A percentile compares a stretch with the other conserved stretches of the same genome.
These are phyloP conservation scores for Drosophila rhopaloa DNA, from an alignment of 1,140 invertebrate genomes.

Conservation along the genomic window DNA sequence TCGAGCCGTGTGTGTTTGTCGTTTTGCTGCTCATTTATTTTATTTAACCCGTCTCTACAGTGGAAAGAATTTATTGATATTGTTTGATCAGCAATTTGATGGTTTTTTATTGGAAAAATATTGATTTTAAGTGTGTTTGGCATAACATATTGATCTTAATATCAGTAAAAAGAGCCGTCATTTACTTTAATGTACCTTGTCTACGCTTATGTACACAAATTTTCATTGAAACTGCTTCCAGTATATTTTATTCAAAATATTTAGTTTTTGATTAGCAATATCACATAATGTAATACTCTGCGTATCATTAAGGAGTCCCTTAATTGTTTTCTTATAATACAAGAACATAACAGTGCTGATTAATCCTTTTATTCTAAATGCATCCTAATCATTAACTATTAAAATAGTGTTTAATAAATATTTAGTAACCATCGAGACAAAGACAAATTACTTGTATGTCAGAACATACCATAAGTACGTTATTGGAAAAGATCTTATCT, in stretches of 20 bases:
- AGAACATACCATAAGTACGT: no score
- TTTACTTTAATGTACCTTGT: background rate
- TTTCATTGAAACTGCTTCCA: background rate
- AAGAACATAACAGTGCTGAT: no score
- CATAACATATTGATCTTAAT: background rate
- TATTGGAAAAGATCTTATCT: background rate
- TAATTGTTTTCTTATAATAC: no score
- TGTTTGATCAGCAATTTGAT: constrained; percentile 8
- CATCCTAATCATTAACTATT: no score
- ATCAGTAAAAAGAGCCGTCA: background rate
- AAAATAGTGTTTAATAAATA: no score
- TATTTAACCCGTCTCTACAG: constrained; percentile 30
- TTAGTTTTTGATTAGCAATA: no score
- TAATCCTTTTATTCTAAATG: no score
- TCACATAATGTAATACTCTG: no score
- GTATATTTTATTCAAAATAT: no score
- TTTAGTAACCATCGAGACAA: no score
- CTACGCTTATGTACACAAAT: background rate
- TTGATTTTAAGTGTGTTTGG: constrained; percentile 1
- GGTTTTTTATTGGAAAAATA: constrained; percentile 9
- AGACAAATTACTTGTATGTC: background rate
- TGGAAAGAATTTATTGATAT: constrained; percentile 16
- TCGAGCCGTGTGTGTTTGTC: constrained; percentile 54
- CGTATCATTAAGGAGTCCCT: no score
- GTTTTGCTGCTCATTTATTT: constrained; percentile 78